Evolutionary conservation across 2,113 vertebrate species (phyloP), one percentile per base, ranked within the genome.

Genomic region (Crypturellus undulatus): DNA sequence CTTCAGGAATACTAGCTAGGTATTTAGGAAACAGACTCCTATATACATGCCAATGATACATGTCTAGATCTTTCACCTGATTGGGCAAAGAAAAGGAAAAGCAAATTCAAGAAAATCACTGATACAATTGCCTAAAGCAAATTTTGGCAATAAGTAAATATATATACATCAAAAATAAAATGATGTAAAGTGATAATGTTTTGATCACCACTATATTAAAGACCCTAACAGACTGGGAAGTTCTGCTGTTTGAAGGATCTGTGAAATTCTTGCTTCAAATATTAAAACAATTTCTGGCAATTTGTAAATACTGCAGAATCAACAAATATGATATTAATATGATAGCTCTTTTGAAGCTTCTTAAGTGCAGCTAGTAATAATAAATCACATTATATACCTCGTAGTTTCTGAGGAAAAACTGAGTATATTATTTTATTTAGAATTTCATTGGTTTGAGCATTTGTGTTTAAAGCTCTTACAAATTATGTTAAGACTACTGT

Each of bases 401-500:
- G 6, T 54, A 72, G 30, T 52, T 64, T 58, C 47, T 47, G 52
- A 42, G 30, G 28, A 40, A 43, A 59, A 76, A 79, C 8, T 60
- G 17, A 18, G 80, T n/a, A 26, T 3, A 21, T 65, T 78, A 16
- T 32, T 83, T 78, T 58, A 28, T 62, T 95, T 87, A 45, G 8
- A 69, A 86, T 79, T 30, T 47, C 12, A 84, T 21, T 79, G 24
- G 80, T 96, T 93, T n/a, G 43, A 69, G 70, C 68, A n/a, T 65
- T 77, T 79, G 12, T 76, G 21, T 67, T 96, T 96, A 36, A 73
- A 79, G 60, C 32, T 73, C 36, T 87, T 93, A 38, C 9, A 94
- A 94, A 92, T 63, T 78, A 9, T 82, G 20, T 95, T 79, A 83
- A 38, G 9, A 69, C 75, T 88, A 81, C 59, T 94, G 84, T 88